Percentiles rank a stretch among this genome's conserved stretches.
Conservation (phyloP, 2,113 vertebrate genomes). For the Haemorhous mexicanus region DNA sequence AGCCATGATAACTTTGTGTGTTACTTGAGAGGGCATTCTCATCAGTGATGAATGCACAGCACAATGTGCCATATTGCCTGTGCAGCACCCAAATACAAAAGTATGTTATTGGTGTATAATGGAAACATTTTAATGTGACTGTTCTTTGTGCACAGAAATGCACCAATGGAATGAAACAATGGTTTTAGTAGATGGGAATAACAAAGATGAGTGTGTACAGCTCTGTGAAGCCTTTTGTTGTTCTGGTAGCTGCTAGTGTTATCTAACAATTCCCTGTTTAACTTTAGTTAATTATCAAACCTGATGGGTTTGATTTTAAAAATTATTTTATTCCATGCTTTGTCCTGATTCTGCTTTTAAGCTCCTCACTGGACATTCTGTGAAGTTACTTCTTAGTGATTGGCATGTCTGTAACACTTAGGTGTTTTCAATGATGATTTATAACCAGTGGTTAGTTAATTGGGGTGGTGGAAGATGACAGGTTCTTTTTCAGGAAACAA, state of each 20-base stretch:
- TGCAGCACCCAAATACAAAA: neutral
- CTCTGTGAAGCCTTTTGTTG: neutral
- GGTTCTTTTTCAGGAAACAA: neutral
- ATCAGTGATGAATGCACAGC: neutral
- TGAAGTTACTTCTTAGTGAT: neutral
- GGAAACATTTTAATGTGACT: neutral
- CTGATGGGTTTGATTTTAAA: neutral
- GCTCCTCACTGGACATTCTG: neutral
- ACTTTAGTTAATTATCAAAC: neutral
- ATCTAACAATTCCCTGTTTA: neutral
- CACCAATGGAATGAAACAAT: neutral
- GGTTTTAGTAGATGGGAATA: neutral
- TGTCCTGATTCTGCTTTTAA: neutral
- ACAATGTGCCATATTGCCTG: neutral
- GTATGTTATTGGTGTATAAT: neutral
- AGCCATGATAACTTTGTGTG: neutral
- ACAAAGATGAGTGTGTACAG: neutral
- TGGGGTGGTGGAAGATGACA: neutral
- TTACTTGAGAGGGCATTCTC: neutral
- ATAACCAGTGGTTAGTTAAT: neutral
- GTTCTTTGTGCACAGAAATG: neutral
- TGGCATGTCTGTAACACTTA: neutral
- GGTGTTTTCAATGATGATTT: neutral
- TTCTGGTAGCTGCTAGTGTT: neutral
- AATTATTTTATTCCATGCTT: neutral